Evolutionary conservation across 2,113 vertebrate genomes (phyloP).

Genomic region (Bos javanicus): DNA sequence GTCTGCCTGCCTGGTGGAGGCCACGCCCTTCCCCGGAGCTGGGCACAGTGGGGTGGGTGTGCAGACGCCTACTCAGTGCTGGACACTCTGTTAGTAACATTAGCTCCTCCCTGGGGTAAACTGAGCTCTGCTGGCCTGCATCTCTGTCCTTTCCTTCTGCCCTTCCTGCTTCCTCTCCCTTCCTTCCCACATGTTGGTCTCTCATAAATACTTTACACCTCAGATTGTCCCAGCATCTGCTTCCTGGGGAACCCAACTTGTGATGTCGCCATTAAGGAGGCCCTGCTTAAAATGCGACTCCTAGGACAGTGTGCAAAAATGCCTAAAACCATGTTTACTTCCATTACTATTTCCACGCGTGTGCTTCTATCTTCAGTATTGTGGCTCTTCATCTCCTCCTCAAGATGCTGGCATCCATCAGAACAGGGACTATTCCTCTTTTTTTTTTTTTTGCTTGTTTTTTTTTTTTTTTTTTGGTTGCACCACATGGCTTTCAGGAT

Average conservation of each 20-base stretch:
- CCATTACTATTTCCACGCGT: fast-evolving
- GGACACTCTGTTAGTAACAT: fast-evolving
- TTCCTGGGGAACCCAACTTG: not conserved
- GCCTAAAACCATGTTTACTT: fast-evolving
- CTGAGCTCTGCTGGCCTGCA: too few species aligned
- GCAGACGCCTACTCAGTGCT: fast-evolving
- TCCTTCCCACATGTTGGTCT: not conserved
- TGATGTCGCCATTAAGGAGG: not conserved
- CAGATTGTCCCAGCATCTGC: not conserved
- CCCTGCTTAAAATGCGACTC: not conserved
- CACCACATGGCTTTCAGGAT: not conserved
- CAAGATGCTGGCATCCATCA: not conserved
- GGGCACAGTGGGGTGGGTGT: fast-evolving
- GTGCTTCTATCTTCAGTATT: fast-evolving
- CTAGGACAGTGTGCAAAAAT: not conserved
- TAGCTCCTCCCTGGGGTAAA: not conserved
- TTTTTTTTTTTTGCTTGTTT: too few species aligned
- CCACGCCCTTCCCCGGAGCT: fast-evolving
- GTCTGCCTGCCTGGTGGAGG: not conserved
- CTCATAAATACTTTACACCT: not conserved
- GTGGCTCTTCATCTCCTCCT: not conserved
- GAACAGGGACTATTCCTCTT: not conserved
- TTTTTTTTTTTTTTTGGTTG: not conserved
- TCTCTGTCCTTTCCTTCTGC: not conserved
- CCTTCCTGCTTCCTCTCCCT: not conserved